phyloP scores from a whole-genome alignment of 2,888 invertebrate genomes.

The Itoplectis maculator region DNA sequence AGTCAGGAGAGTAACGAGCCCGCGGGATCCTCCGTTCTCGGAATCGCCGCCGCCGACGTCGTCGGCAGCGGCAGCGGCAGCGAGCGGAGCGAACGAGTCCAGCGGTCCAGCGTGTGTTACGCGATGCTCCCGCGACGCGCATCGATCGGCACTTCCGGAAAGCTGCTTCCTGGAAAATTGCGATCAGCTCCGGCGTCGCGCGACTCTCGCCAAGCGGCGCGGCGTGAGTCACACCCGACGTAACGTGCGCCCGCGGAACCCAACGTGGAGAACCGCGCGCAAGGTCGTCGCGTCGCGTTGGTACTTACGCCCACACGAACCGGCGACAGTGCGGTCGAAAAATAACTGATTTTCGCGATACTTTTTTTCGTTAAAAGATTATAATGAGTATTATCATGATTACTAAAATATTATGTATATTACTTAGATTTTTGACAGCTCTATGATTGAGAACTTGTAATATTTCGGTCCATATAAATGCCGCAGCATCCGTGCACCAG shows the following conservation, averaged over 20 bases:
- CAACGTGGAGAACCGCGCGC: slow-evolving; percentile 3
- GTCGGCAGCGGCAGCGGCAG: slow-evolving; percentile 2
- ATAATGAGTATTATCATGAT: no score
- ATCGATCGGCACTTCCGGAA: slow-evolving; percentile 62
- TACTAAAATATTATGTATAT: no score
- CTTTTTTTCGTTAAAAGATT: no score
- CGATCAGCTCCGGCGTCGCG: slow-evolving; percentile 29
- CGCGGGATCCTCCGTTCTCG: slow-evolving; percentile 55
- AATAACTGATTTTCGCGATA: no score
- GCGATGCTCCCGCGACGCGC: slow-evolving; percentile 5
- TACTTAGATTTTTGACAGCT: no score
- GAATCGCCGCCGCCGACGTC: slow-evolving; percentile 18
- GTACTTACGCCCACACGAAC: slow-evolving; percentile 14
- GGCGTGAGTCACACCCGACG: slow-evolving; percentile 51
- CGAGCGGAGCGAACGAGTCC: neutral
- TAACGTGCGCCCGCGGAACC: no score
- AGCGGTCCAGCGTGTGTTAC: neutral
- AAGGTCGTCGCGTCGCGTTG: slow-evolving; percentile 21
- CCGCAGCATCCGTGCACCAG: neutral
- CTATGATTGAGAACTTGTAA: neutral
- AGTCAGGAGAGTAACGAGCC: slow-evolving; percentile 59
- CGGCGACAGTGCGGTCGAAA: neutral
- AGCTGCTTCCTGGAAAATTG: slow-evolving; percentile 43
- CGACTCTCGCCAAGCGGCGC: neutral
- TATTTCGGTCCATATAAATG: neutral